A percentile compares a stretch with the other conserved stretches of the same genome.
phyloP scores from a whole-genome alignment of 2,797 vertebrate genomes.

The Nasua narica region DNA sequence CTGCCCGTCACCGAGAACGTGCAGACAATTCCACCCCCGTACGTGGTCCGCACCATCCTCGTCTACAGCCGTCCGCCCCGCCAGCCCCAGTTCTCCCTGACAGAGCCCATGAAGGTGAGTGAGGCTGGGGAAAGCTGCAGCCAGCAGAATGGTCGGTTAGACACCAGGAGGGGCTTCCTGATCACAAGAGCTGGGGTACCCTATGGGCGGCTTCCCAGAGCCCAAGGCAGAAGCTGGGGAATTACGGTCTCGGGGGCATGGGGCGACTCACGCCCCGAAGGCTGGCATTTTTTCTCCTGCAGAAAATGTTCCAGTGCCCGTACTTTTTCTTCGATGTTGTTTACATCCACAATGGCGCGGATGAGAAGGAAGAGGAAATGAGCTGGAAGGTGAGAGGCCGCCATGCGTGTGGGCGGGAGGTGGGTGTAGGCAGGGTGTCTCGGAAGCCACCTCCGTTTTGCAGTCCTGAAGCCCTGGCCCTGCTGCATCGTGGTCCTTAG shows the following conservation, averaged over 20 bases:
- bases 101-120: constrained; percentile 91
- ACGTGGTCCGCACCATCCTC: constrained; percentile 92
- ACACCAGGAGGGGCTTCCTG: background rate
- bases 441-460: accelerated
- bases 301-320: constrained; percentile 97
- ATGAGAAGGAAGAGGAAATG: constrained; percentile 91
- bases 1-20: constrained; percentile 92
- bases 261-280: too few relatives aligned
- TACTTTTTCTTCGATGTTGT: constrained; percentile 97
- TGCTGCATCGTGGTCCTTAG: background rate
- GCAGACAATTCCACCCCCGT: constrained; percentile 94
- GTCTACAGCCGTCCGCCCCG: constrained; percentile 91
- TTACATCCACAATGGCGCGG: constrained; percentile 93
- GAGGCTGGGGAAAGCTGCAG: background rate
- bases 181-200: too few relatives aligned
- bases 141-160: background rate
- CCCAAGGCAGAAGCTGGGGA: background rate
- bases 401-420: background rate
- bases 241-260: too few relatives aligned
- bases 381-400: constrained; percentile 90
- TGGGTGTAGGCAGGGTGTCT: background rate
- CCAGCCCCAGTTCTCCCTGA: constrained; percentile 89
- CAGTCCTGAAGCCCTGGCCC: background rate
- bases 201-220: background rate
- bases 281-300: background rate